These are phyloP conservation scores for Mamestra brassicae DNA, from an alignment of 2,888 invertebrate species.

Conservation along the genomic window DNA sequence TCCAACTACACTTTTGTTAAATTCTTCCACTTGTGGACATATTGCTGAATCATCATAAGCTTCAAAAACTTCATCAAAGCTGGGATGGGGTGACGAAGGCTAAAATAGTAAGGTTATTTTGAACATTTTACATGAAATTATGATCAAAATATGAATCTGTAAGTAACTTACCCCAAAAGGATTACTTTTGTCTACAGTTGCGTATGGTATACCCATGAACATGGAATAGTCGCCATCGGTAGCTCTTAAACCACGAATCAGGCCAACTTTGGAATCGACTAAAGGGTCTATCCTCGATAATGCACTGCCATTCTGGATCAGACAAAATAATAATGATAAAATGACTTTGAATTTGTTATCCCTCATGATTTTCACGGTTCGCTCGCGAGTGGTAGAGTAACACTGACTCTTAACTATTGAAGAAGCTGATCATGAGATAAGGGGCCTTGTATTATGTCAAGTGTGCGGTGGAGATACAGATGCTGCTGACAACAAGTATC, in stretches of 20 bases:
- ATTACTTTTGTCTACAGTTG: constrained; percentile 71
- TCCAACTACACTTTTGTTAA: constrained; percentile 67
- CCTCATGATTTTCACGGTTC: constrained; percentile 50
- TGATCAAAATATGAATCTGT: not conserved
- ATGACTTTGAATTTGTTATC: constrained; percentile 29
- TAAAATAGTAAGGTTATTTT: constrained; percentile 48
- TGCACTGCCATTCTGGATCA: constrained; percentile 51
- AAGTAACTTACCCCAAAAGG: constrained; percentile 79
- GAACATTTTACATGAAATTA: not conserved
- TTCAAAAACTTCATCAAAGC: constrained; percentile 73
- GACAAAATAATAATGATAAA: constrained; percentile 43
- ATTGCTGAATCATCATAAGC: constrained; percentile 77
- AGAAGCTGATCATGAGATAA: constrained; percentile 19
- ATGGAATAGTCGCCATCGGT: constrained; percentile 77
- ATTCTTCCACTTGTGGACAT: constrained; percentile 77
- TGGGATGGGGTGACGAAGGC: constrained; percentile 72
- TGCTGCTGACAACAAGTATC: constrained; percentile 8
- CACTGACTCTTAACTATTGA: not conserved
- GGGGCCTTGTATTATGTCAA: constrained; percentile 30
- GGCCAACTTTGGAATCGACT: constrained; percentile 74
- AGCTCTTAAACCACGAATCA: constrained; percentile 75
- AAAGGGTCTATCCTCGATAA: constrained; percentile 72
- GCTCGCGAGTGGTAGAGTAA: not conserved
- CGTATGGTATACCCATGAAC: constrained; percentile 82
- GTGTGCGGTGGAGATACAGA: constrained; percentile 32